phyloP scores from a whole-genome alignment of 1,140 invertebrate genomes.

The Micrasema longulum region DNA sequence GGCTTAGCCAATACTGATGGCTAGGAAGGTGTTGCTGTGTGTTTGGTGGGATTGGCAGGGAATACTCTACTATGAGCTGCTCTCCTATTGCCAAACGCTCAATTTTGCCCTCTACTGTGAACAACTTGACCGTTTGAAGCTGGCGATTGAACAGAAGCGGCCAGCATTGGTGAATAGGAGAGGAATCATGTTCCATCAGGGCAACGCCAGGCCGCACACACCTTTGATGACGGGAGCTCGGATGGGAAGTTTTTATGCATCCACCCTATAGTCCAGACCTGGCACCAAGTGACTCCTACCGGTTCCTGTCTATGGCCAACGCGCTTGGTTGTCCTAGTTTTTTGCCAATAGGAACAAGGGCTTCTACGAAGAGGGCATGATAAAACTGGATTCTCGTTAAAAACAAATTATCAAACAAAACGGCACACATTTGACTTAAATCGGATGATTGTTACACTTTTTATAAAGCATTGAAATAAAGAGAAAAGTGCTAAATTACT shows the following conservation, averaged over 20 bases:
- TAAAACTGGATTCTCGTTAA: too few relatives aligned
- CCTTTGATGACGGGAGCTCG: conserved; percentile 8
- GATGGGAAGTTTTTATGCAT: too few relatives aligned
- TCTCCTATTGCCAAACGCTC: too few relatives aligned
- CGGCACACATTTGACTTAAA: conserved; percentile 7
- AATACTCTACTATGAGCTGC: too few relatives aligned
- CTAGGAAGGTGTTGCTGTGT: conserved; percentile 22
- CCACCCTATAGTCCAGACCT: conserved; percentile 6
- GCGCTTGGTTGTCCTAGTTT: too few relatives aligned
- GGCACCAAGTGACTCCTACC: conserved; percentile 9
- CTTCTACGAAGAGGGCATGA: too few relatives aligned
- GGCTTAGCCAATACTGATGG: conserved; percentile 7
- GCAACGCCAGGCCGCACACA: conserved; percentile 17
- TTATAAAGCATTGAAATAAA: conserved; percentile 21
- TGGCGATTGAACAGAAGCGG: conserved; percentile 12
- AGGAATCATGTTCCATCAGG: conserved; percentile 19
- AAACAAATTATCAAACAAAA: conserved; percentile 27
- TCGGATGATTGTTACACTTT: conserved; percentile 15
- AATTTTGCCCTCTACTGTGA: too few relatives aligned
- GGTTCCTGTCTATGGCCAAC: conserved; percentile 6
- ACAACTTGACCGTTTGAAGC: conserved; percentile 24
- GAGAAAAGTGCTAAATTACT: conserved; percentile 6
- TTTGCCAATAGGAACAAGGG: too few relatives aligned
- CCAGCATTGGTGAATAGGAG: conserved; percentile 22
- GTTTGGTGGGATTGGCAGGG: conserved; percentile 12